A percentile compares a stretch with the other conserved stretches of the same genome.
Evolutionary conservation across 2,113 vertebrate genomes (phyloP).

Genomic region (Heptranchias perlo): DNA sequence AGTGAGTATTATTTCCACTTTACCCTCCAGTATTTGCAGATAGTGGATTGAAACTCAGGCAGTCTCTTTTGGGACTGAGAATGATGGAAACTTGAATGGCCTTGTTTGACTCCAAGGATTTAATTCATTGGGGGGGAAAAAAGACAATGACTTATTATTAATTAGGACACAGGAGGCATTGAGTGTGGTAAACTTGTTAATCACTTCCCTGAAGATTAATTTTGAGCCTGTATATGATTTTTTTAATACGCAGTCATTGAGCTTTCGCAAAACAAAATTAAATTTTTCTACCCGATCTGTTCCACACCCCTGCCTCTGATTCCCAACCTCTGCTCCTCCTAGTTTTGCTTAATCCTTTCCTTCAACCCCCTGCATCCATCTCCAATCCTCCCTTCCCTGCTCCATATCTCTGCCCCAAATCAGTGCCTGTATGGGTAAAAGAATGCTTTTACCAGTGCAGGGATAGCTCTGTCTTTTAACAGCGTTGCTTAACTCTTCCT

Average conservation of each 20-base stretch:
- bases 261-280: background rate
- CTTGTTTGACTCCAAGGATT: background rate
- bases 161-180: background rate
- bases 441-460: too few species aligned
- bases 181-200: background rate
- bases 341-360: background rate
- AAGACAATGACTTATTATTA: background rate
- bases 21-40: background rate
- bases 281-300: background rate
- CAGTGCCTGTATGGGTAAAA: background rate
- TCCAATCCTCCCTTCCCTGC: background rate
- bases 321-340: too few species aligned
- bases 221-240: background rate
- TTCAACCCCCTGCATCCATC: background rate
- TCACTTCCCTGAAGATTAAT: background rate
- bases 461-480: too few species aligned
- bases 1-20: background rate
- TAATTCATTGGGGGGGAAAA: background rate
- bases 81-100: background rate
- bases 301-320: too few species aligned
- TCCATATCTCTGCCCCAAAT: background rate
- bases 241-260: background rate
- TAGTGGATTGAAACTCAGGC: background rate
- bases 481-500: too few species aligned
- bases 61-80: background rate